Conservation (phyloP, 2,797 vertebrate species). For the Acipenser oxyrinchus region DNA sequence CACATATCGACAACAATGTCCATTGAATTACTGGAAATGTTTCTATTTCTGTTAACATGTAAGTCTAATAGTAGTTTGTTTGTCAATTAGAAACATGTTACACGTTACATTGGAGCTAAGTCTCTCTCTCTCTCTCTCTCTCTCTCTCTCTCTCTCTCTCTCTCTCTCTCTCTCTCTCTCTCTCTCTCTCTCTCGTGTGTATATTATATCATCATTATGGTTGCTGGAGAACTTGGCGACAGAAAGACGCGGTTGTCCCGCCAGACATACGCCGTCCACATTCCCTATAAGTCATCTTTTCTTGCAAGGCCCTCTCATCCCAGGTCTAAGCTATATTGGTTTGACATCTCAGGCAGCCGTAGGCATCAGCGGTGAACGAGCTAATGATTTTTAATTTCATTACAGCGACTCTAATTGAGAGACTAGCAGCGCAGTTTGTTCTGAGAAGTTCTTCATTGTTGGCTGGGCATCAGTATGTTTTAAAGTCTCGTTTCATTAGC, state of each 20-base stretch:
- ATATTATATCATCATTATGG: constrained; percentile 21
- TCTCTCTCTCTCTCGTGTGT: constrained; percentile 21
- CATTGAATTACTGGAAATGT: too few relatives aligned
- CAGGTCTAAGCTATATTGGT: constrained; percentile 69
- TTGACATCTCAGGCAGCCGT: constrained; percentile 59
- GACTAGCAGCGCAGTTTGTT: constrained; percentile 31
- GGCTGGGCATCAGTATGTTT: constrained; percentile 10
- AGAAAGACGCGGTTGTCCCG: constrained; percentile 57
- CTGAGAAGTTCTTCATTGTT: constrained; percentile 38
- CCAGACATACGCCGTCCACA: constrained; percentile 42
- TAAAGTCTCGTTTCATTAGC: background rate
- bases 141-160: constrained; percentile 19
- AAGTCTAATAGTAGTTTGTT: too few relatives aligned
- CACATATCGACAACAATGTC: too few relatives aligned
- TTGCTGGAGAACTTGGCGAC: constrained; percentile 54
- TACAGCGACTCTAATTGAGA: constrained; percentile 54
- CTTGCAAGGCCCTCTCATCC: constrained; percentile 53
- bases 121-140: constrained; percentile 10
- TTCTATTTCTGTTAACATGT: too few relatives aligned
- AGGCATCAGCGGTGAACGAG: constrained; percentile 58
- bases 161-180: constrained; percentile 20
- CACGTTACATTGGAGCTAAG: too few relatives aligned
- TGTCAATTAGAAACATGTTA: too few relatives aligned
- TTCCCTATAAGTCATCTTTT: constrained; percentile 27
- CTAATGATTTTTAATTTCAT: constrained; percentile 68